These are phyloP conservation scores for Pilophorus perplexus DNA, from an alignment of 2,888 invertebrate genomes.

Conservation along the genomic window DNA sequence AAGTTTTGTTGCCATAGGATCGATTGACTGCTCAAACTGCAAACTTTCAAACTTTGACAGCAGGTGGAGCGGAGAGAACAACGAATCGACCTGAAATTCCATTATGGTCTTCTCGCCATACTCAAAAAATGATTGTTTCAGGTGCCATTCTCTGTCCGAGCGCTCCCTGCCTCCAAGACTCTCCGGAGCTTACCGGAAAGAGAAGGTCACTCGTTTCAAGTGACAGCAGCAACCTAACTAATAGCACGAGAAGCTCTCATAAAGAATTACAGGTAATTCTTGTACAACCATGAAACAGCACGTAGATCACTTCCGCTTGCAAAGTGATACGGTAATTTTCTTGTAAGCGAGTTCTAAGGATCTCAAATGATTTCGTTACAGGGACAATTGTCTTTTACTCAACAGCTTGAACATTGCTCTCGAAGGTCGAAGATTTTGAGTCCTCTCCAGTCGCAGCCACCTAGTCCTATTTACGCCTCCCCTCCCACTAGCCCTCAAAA, in stretches of 20 bases:
- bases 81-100: no score
- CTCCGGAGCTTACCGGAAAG: slow-evolving; percentile 51
- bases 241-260: slow-evolving; percentile 62
- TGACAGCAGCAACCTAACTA: slow-evolving; percentile 76
- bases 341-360: no score
- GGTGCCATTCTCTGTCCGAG: slow-evolving; percentile 47
- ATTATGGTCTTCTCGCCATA: background rate
- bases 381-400: slow-evolving; percentile 76
- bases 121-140: slow-evolving; percentile 10
- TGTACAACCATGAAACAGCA: no score
- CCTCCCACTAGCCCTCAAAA: slow-evolving; percentile 73
- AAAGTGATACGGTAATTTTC: no score
- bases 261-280: slow-evolving; percentile 52
- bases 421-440: slow-evolving; percentile 62
- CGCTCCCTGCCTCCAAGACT: slow-evolving; percentile 50
- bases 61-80: no score
- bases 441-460: slow-evolving; percentile 53
- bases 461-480: slow-evolving; percentile 74
- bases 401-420: slow-evolving; percentile 84
- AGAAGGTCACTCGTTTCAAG: slow-evolving; percentile 56
- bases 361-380: slow-evolving; percentile 20
- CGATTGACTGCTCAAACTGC: no score
- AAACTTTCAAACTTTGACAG: no score
- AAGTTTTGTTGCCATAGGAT: no score
- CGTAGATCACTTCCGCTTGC: no score